Evolutionary conservation across 2,797 vertebrate species (phyloP), one percentile per base, ranked within the genome.

Genomic region (Sarcoramphus papa): DNA sequence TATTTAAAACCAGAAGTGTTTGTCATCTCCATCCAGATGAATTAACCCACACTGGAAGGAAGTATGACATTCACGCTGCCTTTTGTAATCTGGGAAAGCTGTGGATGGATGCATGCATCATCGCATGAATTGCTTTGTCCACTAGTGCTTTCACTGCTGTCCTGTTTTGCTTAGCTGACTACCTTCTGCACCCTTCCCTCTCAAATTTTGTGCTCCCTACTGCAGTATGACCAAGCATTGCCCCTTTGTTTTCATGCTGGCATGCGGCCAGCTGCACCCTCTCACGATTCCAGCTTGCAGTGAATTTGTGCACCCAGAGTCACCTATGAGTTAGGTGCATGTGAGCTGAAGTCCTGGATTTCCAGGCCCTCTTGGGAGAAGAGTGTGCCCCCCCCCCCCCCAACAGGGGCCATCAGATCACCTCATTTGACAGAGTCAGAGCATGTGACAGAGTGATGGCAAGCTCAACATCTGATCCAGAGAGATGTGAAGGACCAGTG

Each of bases 1-100:
- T 97, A 41, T 94, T 95, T 96, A 92, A 96, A 94, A 92, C 78
- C 57, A 80, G 85, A 83, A 83, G 41, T 6, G 78, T 93, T 92
- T 96, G 78, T 85, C 90, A 80, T 97, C 47, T 88, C 57, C 1
- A 2, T 81, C 79, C 92, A 80, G 78, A 59, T 93, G 81, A 88
- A 79, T 84, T 92, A 88, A 91, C 59, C 76, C 65, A 35, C 31
- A 12, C 70, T 93, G 72, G 69, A 90, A 92, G 92, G 70, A 93
- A 95, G 83, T 65, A 54, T 3, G 14, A 65, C 51, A 45, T 23
- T 69, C 40, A 22, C 1, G 0, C 25, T 65, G 73, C 50, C 57
- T 90, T 81, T 77, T 90, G 64, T 78, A 62, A 54, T 64, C 41
- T 85, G 91, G 64, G 35, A 88, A 91, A 80, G 73, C 53, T 30